These are phyloP conservation scores for Penelope pileata DNA, from an alignment of 2,113 vertebrate species.

Conservation along the genomic window DNA sequence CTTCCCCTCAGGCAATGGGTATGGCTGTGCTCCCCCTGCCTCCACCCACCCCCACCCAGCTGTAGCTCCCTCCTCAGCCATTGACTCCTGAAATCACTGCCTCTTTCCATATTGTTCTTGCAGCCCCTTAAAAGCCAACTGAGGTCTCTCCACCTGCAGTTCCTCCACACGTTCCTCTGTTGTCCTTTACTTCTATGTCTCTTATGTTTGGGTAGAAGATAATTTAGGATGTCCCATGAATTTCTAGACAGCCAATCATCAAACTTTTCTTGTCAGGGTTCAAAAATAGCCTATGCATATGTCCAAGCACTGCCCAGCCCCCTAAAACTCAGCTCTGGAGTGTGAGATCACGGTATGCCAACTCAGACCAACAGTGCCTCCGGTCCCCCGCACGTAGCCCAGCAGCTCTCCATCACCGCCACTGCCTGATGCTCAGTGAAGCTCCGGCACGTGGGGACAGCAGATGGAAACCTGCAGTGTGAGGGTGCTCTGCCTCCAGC, in stretches of 20 bases:
- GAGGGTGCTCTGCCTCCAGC: not conserved
- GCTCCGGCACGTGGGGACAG: not conserved
- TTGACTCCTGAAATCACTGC: not conserved
- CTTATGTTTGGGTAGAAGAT: not conserved
- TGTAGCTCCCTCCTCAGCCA: not conserved
- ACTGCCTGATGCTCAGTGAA: not conserved
- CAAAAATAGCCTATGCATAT: not conserved
- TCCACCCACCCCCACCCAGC: not conserved
- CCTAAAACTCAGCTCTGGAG: not conserved
- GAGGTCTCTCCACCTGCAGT: not conserved
- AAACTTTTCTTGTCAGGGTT: not conserved
- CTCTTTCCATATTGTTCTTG: not conserved
- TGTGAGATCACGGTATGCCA: not conserved
- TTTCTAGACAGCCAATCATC: not conserved
- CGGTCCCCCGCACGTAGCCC: not conserved
- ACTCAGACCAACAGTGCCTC: not conserved
- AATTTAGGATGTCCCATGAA: not conserved
- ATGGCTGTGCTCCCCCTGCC: not conserved
- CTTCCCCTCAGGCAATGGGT: not conserved
- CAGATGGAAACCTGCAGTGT: not conserved
- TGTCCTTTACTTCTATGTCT: not conserved
- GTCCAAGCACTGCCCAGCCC: not conserved
- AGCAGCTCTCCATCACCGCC: not conserved
- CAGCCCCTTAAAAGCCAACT: not conserved
- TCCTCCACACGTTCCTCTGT: rapidly evolving